Percentiles rank a stretch among this genome's conserved stretches.
These are phyloP conservation scores for Formicarius rufipectus DNA, from an alignment of 2,113 vertebrate species.

Conservation along the genomic window DNA sequence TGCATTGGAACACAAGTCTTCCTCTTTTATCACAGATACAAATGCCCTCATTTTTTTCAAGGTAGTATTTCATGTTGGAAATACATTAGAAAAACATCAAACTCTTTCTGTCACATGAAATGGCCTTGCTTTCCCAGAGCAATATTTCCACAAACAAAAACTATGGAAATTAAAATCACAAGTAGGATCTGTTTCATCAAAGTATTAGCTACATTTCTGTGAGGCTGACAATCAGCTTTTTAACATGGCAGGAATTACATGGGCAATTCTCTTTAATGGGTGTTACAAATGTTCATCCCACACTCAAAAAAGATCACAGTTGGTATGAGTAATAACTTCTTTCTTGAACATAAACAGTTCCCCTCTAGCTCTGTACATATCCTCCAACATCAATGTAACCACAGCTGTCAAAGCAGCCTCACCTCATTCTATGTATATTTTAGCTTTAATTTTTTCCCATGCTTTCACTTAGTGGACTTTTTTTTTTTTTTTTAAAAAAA, in stretches of 20 bases:
- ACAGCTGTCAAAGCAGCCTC: slow-evolving; percentile 61
- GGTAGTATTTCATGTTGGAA: background rate
- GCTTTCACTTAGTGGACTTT: slow-evolving; percentile 9
- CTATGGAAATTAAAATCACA: slow-evolving; percentile 41
- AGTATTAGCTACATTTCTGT: slow-evolving; percentile 30
- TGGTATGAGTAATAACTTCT: slow-evolving; percentile 57
- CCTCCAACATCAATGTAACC: slow-evolving; percentile 65
- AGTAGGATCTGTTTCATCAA: slow-evolving; percentile 48
- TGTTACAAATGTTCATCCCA: slow-evolving; percentile 62
- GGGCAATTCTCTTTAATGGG: slow-evolving; percentile 37
- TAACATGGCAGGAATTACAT: slow-evolving; percentile 49
- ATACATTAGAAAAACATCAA: background rate
- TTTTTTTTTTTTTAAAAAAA: slow-evolving; percentile 1
- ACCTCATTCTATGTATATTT: slow-evolving; percentile 60
- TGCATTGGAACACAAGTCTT: background rate
- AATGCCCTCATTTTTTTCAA: background rate
- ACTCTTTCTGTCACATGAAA: background rate
- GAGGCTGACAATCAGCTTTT: slow-evolving; percentile 28
- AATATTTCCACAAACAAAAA: slow-evolving; percentile 23
- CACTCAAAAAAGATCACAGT: slow-evolving; percentile 59
- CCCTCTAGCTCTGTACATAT: slow-evolving; percentile 49
- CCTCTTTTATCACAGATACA: background rate
- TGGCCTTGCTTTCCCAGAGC: slow-evolving; percentile 42
- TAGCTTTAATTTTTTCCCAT: slow-evolving; percentile 63
- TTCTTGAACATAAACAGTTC: slow-evolving; percentile 48